Percentiles rank a stretch among this genome's conserved stretches.
Evolutionary conservation across 1,140 invertebrate genomes (phyloP).

Genomic region (Spodoptera frugiperda): DNA sequence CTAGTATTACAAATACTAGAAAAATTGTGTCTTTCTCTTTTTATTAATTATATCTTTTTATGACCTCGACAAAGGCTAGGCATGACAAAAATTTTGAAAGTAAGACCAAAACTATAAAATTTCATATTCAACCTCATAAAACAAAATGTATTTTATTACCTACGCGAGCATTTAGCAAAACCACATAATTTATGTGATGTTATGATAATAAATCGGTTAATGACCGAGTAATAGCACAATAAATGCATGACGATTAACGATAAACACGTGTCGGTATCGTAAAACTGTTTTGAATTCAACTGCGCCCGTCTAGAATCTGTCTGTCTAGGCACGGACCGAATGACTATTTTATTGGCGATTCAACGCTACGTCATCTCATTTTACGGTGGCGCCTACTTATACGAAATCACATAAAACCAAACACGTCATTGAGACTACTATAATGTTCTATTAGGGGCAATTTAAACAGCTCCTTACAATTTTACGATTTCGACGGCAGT

Average conservation of each 20-base stretch:
- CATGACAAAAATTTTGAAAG: too few relatives aligned
- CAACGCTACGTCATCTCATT: slow-evolving; percentile 49
- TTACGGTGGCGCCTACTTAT: slow-evolving; percentile 57
- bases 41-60: too few relatives aligned
- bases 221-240: slow-evolving; percentile 31
- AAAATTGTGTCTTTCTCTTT: too few relatives aligned
- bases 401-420: slow-evolving; percentile 63
- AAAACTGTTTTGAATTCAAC: slow-evolving; percentile 43
- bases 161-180: neutral
- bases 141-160: slow-evolving; percentile 7
- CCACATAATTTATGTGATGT: slow-evolving; percentile 18
- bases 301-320: slow-evolving; percentile 42
- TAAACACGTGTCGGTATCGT: slow-evolving; percentile 36
- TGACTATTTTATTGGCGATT: slow-evolving; percentile 53
- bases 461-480: slow-evolving; percentile 67
- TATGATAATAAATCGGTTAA: slow-evolving; percentile 40
- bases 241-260: slow-evolving; percentile 42
- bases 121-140: neutral
- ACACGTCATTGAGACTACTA: slow-evolving; percentile 62
- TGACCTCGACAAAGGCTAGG: too few relatives aligned
- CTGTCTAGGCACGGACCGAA: slow-evolving; percentile 43
- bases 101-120: neutral
- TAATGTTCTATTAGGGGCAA: slow-evolving; percentile 69
- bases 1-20: too few relatives aligned
- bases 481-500: slow-evolving; percentile 69